Evolutionary conservation across 2,113 vertebrate species (phyloP).

Genomic region (Oncorhynchus tshawytscha): DNA sequence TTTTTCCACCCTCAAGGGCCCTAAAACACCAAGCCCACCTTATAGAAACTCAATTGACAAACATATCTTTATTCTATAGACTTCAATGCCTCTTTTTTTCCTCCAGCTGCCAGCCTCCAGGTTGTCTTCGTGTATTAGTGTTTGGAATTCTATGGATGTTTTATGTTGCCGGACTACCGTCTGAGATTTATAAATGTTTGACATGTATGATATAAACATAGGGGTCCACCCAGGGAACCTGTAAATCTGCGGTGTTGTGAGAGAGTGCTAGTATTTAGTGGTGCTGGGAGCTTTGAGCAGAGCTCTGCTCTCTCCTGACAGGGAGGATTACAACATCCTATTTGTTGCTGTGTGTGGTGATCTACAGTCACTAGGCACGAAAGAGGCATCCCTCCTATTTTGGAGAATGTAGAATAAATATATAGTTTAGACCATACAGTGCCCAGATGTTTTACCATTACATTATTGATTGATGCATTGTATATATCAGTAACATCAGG

Average conservation of each 20-base stretch:
- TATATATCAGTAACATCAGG: too few species aligned
- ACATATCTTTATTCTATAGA: constrained; percentile 33
- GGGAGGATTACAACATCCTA: background rate
- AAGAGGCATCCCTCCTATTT: background rate
- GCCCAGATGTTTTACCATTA: too few species aligned
- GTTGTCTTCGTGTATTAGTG: constrained; percentile 72
- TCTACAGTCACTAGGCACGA: background rate
- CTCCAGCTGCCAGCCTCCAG: constrained; percentile 70
- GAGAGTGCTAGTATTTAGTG: constrained; percentile 72
- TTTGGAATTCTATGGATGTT: constrained; percentile 81
- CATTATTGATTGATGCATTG: too few species aligned
- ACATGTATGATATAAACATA: constrained; percentile 77
- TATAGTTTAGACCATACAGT: background rate
- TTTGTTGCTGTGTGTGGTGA: background rate
- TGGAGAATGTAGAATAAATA: constrained; percentile 21
- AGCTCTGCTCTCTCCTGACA: constrained; percentile 23
- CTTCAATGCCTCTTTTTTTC: constrained; percentile 25
- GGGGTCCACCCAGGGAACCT: constrained; percentile 63
- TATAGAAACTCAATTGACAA: constrained; percentile 4
- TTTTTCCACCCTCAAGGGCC: constrained; percentile 12
- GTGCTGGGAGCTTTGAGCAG: constrained; percentile 35
- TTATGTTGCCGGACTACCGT: constrained; percentile 77
- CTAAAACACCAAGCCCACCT: background rate
- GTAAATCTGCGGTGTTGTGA: constrained; percentile 76
- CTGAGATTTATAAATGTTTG: constrained; percentile 80